These are phyloP conservation scores for Montipora efflorescens DNA, from an alignment of 64 coral and sea anemone species.

Conservation along the genomic window DNA sequence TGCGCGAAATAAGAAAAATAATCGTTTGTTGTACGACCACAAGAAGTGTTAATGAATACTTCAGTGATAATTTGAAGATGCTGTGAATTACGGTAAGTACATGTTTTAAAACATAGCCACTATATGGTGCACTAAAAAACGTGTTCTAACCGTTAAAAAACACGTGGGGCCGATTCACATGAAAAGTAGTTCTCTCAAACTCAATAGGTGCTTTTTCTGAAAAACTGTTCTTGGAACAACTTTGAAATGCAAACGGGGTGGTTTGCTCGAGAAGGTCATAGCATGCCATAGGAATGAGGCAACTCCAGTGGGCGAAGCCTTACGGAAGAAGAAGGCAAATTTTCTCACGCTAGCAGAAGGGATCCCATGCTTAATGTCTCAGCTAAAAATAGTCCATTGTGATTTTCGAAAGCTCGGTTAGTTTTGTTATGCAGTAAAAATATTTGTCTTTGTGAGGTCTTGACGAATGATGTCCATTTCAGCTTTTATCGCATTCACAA, in stretches of 20 bases:
- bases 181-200: background rate
- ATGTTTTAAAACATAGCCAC: background rate
- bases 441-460: constrained; percentile 46
- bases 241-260: background rate
- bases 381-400: constrained; percentile 43
- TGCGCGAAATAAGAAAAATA: background rate
- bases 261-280: background rate
- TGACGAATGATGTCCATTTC: constrained; percentile 59
- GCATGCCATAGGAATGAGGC: background rate
- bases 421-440: constrained; percentile 59
- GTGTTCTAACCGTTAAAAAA: constrained; percentile 10
- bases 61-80: background rate
- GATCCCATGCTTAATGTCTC: constrained; percentile 13
- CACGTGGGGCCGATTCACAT: constrained; percentile 22
- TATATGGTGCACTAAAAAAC: constrained; percentile 2
- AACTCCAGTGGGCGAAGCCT: background rate
- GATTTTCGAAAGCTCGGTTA: constrained; percentile 28
- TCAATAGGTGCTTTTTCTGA: background rate
- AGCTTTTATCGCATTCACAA: constrained; percentile 65
- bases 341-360: constrained; percentile 33
- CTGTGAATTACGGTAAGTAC: background rate
- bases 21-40: background rate
- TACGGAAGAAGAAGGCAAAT: background rate
- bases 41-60: background rate
- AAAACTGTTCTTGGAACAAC: background rate